These are phyloP conservation scores for Drosophila sulfurigaster DNA, from an alignment of 1,140 invertebrate species.

Conservation along the genomic window DNA sequence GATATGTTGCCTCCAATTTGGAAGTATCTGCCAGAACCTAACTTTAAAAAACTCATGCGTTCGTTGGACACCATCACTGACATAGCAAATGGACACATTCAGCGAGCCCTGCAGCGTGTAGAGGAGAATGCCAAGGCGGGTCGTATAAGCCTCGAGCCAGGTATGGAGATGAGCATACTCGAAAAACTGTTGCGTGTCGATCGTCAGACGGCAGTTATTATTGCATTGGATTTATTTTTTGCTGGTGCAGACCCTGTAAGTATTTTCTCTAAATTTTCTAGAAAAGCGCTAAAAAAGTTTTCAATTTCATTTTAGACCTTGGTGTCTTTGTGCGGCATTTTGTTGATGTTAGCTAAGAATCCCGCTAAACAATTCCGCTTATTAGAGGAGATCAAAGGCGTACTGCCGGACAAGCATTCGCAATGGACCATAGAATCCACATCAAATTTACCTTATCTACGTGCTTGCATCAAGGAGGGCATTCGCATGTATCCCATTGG, in stretches of 20 bases:
- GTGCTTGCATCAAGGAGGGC: constrained; percentile 89
- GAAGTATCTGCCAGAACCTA: constrained; percentile 87
- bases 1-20: constrained; percentile 88
- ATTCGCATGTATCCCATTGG: constrained; percentile 87
- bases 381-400: constrained; percentile 87
- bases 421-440: constrained; percentile 86
- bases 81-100: constrained; percentile 58
- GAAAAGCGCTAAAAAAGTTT: background rate
- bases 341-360: constrained; percentile 87
- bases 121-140: constrained; percentile 48
- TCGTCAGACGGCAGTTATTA: constrained; percentile 83
- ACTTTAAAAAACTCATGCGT: constrained; percentile 87
- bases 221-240: constrained; percentile 76
- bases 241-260: constrained; percentile 80
- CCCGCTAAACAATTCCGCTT: constrained; percentile 89
- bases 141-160: constrained; percentile 26
- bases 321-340: constrained; percentile 52
- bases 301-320: constrained; percentile 42
- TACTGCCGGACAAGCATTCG: constrained; percentile 85
- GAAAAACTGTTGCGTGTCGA: constrained; percentile 84
- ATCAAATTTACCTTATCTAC: constrained; percentile 87
- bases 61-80: constrained; percentile 76
- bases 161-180: constrained; percentile 64
- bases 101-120: constrained; percentile 61
- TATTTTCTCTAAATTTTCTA: background rate